Conservation (phyloP, 2,113 vertebrate species). For the Neodon shergylaensis region DNA sequence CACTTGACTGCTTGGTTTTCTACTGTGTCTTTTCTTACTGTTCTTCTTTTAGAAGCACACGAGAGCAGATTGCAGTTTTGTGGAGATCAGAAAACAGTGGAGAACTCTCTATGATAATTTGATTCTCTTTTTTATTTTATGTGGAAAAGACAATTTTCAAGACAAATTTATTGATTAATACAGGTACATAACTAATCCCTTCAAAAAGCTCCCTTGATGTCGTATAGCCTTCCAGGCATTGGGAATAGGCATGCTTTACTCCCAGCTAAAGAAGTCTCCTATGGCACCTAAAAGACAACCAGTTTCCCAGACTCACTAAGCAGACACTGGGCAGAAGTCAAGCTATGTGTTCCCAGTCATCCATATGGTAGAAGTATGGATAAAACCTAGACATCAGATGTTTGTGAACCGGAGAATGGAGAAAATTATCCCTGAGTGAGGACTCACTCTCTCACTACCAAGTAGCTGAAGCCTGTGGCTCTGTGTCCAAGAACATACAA, state of each 20-base stretch:
- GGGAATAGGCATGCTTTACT: neutral
- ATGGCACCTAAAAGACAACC: neutral
- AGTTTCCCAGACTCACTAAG: neutral
- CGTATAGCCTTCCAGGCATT: neutral
- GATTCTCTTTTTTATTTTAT: neutral
- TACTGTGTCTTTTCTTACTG: too few relatives aligned
- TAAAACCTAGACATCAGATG: neutral
- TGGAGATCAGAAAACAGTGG: neutral
- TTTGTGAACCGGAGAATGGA: neutral
- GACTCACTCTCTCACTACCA: neutral
- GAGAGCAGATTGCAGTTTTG: neutral
- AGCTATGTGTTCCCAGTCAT: neutral
- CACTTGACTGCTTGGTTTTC: neutral
- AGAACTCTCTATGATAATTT: neutral
- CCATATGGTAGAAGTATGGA: neutral
- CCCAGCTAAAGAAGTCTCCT: neutral
- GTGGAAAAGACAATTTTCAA: constrained; percentile 22
- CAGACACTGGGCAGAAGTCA: neutral
- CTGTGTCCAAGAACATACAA: neutral
- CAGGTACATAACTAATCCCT: neutral
- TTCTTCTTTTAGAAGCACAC: neutral
- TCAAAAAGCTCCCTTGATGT: neutral
- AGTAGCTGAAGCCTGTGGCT: neutral
- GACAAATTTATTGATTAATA: neutral
- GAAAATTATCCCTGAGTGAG: neutral